A percentile compares a stretch with the other conserved stretches of the same genome.
Evolutionary conservation across 2,113 vertebrate genomes (phyloP).

Genomic region (Aegotheles bennettii): DNA sequence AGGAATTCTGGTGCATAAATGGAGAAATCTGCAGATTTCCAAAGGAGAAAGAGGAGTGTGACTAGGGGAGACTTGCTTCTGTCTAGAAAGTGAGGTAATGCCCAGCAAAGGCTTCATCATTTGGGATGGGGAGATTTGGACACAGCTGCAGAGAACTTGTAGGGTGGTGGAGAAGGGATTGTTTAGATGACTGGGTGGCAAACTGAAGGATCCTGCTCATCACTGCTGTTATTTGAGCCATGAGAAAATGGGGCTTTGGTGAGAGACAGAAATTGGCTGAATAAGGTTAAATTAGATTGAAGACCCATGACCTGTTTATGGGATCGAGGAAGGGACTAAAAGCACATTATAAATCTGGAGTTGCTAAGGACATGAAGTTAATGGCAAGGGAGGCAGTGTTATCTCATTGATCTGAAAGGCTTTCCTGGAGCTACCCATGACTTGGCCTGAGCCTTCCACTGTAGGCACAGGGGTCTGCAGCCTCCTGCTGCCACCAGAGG

Average conservation of each 20-base stretch:
- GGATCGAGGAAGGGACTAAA: background rate
- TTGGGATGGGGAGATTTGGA: background rate
- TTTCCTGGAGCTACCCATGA: background rate
- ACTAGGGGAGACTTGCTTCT: background rate
- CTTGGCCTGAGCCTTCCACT: background rate
- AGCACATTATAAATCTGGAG: background rate
- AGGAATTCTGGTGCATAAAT: background rate
- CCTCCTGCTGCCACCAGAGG: background rate
- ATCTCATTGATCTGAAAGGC: background rate
- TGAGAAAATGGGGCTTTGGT: background rate
- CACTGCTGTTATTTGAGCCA: background rate
- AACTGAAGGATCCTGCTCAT: background rate
- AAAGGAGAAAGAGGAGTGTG: background rate
- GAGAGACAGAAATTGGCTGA: background rate
- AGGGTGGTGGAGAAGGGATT: background rate
- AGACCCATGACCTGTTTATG: background rate
- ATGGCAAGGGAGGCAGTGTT: rapidly evolving
- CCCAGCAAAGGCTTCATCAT: background rate
- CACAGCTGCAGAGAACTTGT: background rate
- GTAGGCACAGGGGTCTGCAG: background rate
- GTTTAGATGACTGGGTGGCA: background rate
- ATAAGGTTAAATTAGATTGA: background rate
- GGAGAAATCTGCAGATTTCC: background rate
- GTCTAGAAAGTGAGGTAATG: background rate
- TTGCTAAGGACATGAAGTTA: rapidly evolving